Evolutionary conservation across 1,140 invertebrate species (phyloP).

Genomic region (Drosophila albomicans): DNA sequence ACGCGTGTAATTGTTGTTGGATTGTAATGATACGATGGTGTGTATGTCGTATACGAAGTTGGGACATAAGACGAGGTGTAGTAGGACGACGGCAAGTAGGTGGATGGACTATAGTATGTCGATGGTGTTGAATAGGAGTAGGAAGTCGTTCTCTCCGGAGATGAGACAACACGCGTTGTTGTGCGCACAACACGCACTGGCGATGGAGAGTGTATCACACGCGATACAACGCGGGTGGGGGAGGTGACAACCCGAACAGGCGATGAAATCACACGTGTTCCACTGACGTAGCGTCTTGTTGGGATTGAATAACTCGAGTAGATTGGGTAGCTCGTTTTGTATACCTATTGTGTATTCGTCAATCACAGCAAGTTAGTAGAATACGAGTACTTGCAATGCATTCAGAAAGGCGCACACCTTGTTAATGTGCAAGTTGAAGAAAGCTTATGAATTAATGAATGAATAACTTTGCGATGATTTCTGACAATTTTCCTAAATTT

Average conservation of each 20-base stretch:
- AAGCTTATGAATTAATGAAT: not conserved
- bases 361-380: constrained; percentile 39
- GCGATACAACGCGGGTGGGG: constrained; percentile 80
- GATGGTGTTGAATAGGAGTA: constrained; percentile 70
- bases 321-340: constrained; percentile 83
- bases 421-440: constrained; percentile 14
- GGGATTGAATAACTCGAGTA: constrained; percentile 85
- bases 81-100: constrained; percentile 86
- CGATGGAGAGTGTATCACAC: constrained; percentile 85
- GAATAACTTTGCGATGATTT: not conserved
- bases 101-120: constrained; percentile 66
- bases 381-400: constrained; percentile 2
- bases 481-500: not conserved
- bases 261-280: constrained; percentile 76
- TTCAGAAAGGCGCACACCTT: not conserved
- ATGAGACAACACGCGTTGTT: constrained; percentile 86
- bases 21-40: constrained; percentile 78
- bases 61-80: constrained; percentile 85
- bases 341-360: constrained; percentile 67
- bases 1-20: constrained; percentile 77
- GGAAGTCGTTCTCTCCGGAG: constrained; percentile 75
- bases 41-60: constrained; percentile 76
- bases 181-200: constrained; percentile 86
- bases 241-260: constrained; percentile 82
- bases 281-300: constrained; percentile 85